phyloP scores from a whole-genome alignment of 2,797 vertebrate genomes.

The Syngnathus acus region DNA sequence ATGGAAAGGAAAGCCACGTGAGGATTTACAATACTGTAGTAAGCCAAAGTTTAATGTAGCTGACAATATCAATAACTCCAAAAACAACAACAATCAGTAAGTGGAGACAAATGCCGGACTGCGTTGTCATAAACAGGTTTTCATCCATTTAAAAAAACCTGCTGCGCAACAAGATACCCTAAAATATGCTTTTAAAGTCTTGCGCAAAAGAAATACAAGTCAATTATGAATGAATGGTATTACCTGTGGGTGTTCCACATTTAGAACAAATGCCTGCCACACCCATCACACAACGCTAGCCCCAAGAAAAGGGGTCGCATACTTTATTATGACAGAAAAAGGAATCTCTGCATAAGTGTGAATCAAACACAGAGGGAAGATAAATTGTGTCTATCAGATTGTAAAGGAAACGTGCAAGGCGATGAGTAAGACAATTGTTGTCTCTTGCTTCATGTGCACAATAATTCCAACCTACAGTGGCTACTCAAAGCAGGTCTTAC shows the following conservation, averaged over 20 bases:
- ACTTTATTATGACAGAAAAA: slow-evolving; percentile 38
- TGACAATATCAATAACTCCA: too few relatives aligned
- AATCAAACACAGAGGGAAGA: slow-evolving; percentile 10
- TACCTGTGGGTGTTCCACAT: slow-evolving; percentile 36
- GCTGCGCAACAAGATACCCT: slow-evolving; percentile 21
- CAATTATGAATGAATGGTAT: slow-evolving; percentile 29
- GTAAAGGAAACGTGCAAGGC: slow-evolving; percentile 8
- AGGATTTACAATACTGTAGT: too few relatives aligned
- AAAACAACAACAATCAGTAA: neutral
- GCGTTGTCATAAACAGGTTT: neutral
- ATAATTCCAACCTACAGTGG: neutral
- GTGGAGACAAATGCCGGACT: neutral
- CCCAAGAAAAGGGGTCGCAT: slow-evolving; percentile 51
- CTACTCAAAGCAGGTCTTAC: neutral
- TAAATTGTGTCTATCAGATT: slow-evolving; percentile 13
- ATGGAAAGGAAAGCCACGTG: too few relatives aligned
- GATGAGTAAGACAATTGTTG: neutral
- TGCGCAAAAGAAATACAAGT: slow-evolving; percentile 37
- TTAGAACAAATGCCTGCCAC: slow-evolving; percentile 49
- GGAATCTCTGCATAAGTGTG: slow-evolving; percentile 38
- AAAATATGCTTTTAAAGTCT: slow-evolving; percentile 16
- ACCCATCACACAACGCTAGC: slow-evolving; percentile 43
- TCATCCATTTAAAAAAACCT: neutral
- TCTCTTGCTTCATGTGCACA: neutral
- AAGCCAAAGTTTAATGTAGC: too few relatives aligned